Evolutionary conservation across 2,797 vertebrate species (phyloP), one percentile per base, ranked within the genome.

Genomic region (Serranus cabrilla): DNA sequence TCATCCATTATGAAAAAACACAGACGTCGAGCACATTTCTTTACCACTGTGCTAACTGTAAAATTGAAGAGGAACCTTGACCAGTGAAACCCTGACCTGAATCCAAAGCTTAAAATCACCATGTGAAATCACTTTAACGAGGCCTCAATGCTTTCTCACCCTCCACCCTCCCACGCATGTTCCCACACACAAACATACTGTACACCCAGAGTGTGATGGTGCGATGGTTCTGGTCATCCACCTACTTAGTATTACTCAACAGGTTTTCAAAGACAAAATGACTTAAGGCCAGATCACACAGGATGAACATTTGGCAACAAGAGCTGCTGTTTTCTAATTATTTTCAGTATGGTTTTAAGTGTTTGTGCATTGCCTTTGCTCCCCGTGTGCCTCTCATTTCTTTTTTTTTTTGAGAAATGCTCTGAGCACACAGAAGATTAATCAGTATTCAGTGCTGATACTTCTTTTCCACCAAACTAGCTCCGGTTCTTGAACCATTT

Each of bases 201-300:
- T 11, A 59, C 23, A 60, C 40, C 49, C 34, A 55, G 4, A 40
- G 47, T 47, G 34, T 18, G 34, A 60, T 27, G 70, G 47, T 47
- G 34, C 16, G 34, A 60, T 27, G 70, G 43, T 47, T 60, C 43
- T 65, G 54, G 17, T 82, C 66, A 71, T 64, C 66, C 70, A 49
- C 59, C 74, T 55, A 76, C 68, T 75, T 37, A 6, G 42, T 25
- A 52, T 85, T 56, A 56, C 56, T 78, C 42, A 62, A 73, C 74
- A 63, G 58, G 49, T 71, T 77, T 46, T 18, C 5, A 65, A 46
- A 65, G 65, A 64, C 54, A 61, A 23, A 31, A 71, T 62, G 25
- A 67, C 74, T 78, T 43, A 1, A 5, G 49, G 64, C 55, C 34
- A 45, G 39, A 61, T 68, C 63, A 66, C 34, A 65, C 49, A 63